These are phyloP conservation scores for Augochlorella aurata DNA, from an alignment of 2,888 invertebrate species.

Conservation along the genomic window DNA sequence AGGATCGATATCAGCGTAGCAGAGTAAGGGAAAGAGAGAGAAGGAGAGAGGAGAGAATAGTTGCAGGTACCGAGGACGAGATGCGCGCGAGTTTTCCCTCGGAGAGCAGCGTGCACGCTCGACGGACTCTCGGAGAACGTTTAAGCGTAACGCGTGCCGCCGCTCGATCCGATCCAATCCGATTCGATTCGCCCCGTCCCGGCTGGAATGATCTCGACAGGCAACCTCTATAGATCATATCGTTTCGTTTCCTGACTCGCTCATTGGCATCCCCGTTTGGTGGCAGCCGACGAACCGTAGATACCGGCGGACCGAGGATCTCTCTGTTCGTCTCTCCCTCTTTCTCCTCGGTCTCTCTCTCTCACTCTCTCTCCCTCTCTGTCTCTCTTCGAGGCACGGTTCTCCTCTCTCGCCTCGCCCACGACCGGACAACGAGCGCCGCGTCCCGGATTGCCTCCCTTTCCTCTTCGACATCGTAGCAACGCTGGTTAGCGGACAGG, in stretches of 20 bases:
- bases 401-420: conserved; percentile 3
- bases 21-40: background rate
- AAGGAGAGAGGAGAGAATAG: background rate
- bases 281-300: conserved; percentile 60
- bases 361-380: conserved; percentile 19
- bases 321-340: conserved; percentile 14
- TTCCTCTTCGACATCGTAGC: conserved; percentile 64
- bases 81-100: background rate
- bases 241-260: conserved; percentile 78
- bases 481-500: conserved; percentile 64
- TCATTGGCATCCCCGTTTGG: conserved; percentile 61
- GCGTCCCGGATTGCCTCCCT: conserved; percentile 58
- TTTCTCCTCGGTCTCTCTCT: conserved; percentile 10
- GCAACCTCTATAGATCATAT: conserved; percentile 79
- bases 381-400: background rate
- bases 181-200: conserved; percentile 49
- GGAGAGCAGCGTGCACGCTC: background rate
- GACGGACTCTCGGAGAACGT: conserved; percentile 17
- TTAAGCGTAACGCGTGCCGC: conserved; percentile 36
- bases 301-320: conserved; percentile 50
- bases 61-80: background rate
- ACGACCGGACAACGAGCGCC: conserved; percentile 40
- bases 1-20: conserved; percentile 23
- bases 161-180: conserved; percentile 29
- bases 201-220: conserved; percentile 76